These are phyloP conservation scores for Empis livida DNA, from an alignment of 2,888 invertebrate genomes.

Conservation along the genomic window DNA sequence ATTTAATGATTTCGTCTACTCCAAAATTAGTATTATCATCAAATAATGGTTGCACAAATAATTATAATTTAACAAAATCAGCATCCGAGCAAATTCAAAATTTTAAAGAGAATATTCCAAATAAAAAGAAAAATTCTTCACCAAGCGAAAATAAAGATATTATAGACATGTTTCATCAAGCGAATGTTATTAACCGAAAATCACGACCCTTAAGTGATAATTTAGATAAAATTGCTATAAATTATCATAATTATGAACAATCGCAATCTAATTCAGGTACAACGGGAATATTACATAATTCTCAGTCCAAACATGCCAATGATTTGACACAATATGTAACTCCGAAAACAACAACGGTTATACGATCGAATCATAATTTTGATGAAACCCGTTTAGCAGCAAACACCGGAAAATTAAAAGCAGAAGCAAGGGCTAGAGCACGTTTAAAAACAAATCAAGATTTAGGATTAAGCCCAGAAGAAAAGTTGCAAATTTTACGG, in stretches of 20 bases:
- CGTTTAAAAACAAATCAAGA: conserved; percentile 60
- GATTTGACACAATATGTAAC: conserved; percentile 31
- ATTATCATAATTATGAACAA: neutral
- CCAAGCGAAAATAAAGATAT: conserved; percentile 20
- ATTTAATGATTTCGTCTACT: neutral
- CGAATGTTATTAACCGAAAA: conserved; percentile 17
- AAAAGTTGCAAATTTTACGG: conserved; percentile 44
- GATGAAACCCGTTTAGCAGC: conserved; percentile 17
- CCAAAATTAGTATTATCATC: conserved; percentile 17
- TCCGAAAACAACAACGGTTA: conserved; percentile 41
- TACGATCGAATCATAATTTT: conserved; percentile 26
- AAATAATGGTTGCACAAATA: conserved; percentile 5
- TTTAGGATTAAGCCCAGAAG: conserved; percentile 56
- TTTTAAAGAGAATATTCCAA: conserved; percentile 18
- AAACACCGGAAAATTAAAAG: conserved; percentile 45
- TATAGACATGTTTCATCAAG: conserved; percentile 14
- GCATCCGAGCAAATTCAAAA: conserved; percentile 8
- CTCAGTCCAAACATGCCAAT: neutral
- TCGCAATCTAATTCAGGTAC: neutral
- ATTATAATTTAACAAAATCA: conserved; percentile 12
- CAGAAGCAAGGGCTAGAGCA: conserved; percentile 50
- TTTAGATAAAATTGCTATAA: conserved; percentile 14
- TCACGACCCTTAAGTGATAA: conserved; percentile 33
- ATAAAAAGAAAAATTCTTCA: conserved; percentile 18
- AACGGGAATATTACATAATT: neutral